Evolutionary conservation across 2,888 invertebrate genomes (phyloP).

Genomic region (Caenorhabditis uteleia): DNA sequence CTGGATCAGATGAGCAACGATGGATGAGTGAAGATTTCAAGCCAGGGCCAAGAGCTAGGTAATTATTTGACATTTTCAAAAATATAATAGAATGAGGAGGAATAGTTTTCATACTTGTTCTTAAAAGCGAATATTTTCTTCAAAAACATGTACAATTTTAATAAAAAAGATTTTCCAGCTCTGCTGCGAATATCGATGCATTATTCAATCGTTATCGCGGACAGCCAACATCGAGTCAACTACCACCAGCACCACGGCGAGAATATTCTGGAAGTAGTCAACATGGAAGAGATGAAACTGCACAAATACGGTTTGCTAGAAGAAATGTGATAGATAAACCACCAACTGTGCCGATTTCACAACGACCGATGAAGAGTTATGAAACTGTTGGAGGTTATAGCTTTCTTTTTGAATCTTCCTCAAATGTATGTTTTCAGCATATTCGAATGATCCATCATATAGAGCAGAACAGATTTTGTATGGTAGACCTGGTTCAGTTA

Average conservation of each 20-base stretch:
- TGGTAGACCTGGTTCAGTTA: constrained; percentile 5
- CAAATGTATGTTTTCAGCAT: constrained; percentile 6
- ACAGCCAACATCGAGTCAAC: no score
- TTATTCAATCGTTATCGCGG: constrained; percentile 15
- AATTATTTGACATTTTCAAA: neutral
- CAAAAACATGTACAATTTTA: neutral
- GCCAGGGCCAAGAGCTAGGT: constrained; percentile 19
- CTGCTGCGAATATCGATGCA: constrained; percentile 35
- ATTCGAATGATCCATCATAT: constrained; percentile 7
- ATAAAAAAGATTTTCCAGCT: constrained; percentile 1
- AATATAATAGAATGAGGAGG: no score
- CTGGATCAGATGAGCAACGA: constrained; percentile 4
- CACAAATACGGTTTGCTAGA: constrained; percentile 4
- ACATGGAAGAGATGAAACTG: neutral
- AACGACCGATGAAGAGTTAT: constrained; percentile 10
- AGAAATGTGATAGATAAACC: neutral
- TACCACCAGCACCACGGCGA: constrained; percentile 1
- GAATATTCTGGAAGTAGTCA: neutral
- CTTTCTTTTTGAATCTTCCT: neutral
- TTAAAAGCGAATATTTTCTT: no score
- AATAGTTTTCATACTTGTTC: no score
- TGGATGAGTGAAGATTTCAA: constrained; percentile 13
- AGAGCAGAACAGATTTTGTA: constrained; percentile 1
- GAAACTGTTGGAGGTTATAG: constrained; percentile 20
- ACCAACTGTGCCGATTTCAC: neutral